phyloP scores from a whole-genome alignment of 2,888 invertebrate species.

The Dolichopus griseipennis region DNA sequence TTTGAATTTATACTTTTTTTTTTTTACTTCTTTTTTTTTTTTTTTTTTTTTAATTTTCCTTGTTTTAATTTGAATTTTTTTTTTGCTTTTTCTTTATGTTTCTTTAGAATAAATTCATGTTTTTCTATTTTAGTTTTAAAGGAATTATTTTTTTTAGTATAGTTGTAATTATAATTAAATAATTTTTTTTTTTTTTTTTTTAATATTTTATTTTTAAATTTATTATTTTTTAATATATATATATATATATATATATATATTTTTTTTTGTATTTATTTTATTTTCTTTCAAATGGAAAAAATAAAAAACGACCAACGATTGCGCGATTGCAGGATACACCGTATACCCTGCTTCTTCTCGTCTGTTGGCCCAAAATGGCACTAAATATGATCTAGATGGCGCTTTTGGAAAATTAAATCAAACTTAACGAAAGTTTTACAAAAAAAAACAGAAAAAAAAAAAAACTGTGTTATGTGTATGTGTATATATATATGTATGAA shows the following conservation, averaged over 20 bases:
- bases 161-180: background rate
- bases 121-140: no score
- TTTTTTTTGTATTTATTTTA: slow-evolving; percentile 2
- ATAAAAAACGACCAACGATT: slow-evolving; percentile 28
- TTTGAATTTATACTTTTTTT: no score
- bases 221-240: background rate
- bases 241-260: no score
- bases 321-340: slow-evolving; percentile 44
- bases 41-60: no score
- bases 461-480: background rate
- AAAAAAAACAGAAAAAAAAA: no score
- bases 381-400: slow-evolving; percentile 45
- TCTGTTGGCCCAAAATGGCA: slow-evolving; percentile 46
- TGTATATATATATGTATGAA: background rate
- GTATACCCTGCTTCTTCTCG: slow-evolving; percentile 43
- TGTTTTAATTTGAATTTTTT: no score
- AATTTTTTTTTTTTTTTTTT: slow-evolving; percentile 2
- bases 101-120: no score
- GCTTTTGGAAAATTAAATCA: slow-evolving; percentile 22
- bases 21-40: no score
- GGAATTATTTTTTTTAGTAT: no score
- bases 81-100: no score
- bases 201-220: background rate
- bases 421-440: background rate
- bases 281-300: background rate